Percentiles rank a stretch among this genome's conserved stretches.
Conservation (phyloP, 2,888 invertebrate genomes). For the Drosophila tripunctata region DNA sequence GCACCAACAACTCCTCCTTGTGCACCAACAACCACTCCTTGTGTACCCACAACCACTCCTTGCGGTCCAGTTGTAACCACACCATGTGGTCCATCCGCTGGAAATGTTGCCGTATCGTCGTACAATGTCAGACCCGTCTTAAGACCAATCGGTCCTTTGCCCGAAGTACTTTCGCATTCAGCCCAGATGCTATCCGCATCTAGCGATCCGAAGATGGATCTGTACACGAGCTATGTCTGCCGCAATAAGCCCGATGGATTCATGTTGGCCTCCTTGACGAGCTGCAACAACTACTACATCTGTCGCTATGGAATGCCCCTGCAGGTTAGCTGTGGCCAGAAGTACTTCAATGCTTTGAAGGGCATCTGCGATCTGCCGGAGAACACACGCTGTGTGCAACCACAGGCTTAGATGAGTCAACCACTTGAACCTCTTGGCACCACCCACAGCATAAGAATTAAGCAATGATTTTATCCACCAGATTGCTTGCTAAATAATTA, state of each 20-base stretch:
- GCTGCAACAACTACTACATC: slow-evolving; percentile 76
- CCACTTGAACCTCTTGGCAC: neutral
- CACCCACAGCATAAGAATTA: neutral
- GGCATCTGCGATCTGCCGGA: slow-evolving; percentile 79
- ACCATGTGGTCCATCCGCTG: neutral
- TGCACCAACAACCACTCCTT: slow-evolving; percentile 5
- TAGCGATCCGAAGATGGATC: slow-evolving; percentile 44
- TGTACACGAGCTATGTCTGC: slow-evolving; percentile 68
- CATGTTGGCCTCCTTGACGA: slow-evolving; percentile 73
- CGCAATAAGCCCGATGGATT: slow-evolving; percentile 74
- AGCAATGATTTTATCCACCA: slow-evolving; percentile 22
- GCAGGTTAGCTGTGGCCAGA: slow-evolving; percentile 67
- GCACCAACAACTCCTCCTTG: slow-evolving; percentile 23
- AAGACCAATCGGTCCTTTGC: slow-evolving; percentile 27
- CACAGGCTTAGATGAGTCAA: slow-evolving; percentile 31
- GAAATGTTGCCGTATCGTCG: slow-evolving; percentile 25
- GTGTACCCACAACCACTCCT: slow-evolving; percentile 4
- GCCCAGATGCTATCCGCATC: slow-evolving; percentile 9
- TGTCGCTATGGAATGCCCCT: slow-evolving; percentile 70
- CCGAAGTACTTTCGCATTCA: slow-evolving; percentile 7
- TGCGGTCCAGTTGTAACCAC: slow-evolving; percentile 21
- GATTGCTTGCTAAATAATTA: slow-evolving; percentile 2
- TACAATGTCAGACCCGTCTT: slow-evolving; percentile 41
- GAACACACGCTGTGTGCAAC: slow-evolving; percentile 72
- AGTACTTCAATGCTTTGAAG: slow-evolving; percentile 75